A percentile compares a stretch with the other conserved stretches of the same genome.
Evolutionary conservation across 2,888 invertebrate genomes (phyloP).

Genomic region (Atrina japonica): DNA sequence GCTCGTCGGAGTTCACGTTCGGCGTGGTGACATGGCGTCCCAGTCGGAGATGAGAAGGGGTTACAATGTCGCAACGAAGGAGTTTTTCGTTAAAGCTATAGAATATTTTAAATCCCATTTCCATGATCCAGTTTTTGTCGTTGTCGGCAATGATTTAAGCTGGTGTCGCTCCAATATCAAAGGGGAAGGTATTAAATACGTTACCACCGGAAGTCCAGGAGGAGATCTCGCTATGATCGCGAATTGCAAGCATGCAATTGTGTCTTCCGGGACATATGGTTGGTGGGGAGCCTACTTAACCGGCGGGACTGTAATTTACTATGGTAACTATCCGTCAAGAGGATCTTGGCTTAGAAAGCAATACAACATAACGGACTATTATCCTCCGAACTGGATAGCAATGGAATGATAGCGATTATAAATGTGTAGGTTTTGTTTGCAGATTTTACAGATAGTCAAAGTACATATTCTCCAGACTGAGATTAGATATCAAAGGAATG

Average conservation of each 20-base stretch:
- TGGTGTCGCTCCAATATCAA: slow-evolving; percentile 54
- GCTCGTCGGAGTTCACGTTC: slow-evolving; percentile 58
- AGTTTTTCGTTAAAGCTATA: slow-evolving; percentile 55
- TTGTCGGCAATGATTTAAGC: slow-evolving; percentile 56
- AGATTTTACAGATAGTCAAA: too few relatives aligned
- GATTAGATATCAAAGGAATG: too few relatives aligned
- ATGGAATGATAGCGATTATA: too few relatives aligned
- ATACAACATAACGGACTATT: slow-evolving; percentile 54
- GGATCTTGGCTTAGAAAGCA: slow-evolving; percentile 51
- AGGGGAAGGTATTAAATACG: slow-evolving; percentile 46
- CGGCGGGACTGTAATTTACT: slow-evolving; percentile 66
- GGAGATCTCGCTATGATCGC: slow-evolving; percentile 61
- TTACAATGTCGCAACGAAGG: slow-evolving; percentile 54
- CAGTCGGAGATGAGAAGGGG: slow-evolving; percentile 41
- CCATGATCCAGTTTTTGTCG: slow-evolving; percentile 51
- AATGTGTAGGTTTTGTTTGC: too few relatives aligned
- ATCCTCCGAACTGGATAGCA: slow-evolving; percentile 57
- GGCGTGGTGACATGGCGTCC: slow-evolving; percentile 57
- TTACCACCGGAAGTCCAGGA: slow-evolving; percentile 42
- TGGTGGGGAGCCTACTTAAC: slow-evolving; percentile 76
- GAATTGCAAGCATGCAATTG: slow-evolving; percentile 80
- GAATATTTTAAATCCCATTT: slow-evolving; percentile 51
- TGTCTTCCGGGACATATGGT: slow-evolving; percentile 75
- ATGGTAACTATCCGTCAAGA: slow-evolving; percentile 51
- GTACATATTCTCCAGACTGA: too few relatives aligned